Evolutionary conservation across 2,113 vertebrate genomes (phyloP).

Genomic region (Coregonus clupeaformis): DNA sequence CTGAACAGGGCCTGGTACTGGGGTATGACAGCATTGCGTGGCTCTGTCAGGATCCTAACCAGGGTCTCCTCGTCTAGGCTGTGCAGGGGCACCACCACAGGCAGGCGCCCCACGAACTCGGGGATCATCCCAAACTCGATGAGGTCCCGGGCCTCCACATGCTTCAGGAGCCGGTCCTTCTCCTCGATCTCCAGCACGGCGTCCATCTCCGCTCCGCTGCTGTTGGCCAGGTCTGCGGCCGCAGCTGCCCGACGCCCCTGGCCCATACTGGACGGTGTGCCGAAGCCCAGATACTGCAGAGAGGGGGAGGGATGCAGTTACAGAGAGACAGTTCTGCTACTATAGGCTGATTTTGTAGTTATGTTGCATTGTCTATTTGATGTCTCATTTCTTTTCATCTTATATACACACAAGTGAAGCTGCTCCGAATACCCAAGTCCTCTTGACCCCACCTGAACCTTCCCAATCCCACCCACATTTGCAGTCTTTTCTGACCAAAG

Average conservation of each 20-base stretch:
- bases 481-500: too few relatives aligned
- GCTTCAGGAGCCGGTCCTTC: conserved; percentile 82
- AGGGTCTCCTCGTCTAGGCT: conserved; percentile 87
- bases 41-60: conserved; percentile 85
- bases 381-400: too few relatives aligned
- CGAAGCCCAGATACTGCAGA: conserved; percentile 85
- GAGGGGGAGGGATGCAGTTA: not conserved
- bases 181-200: conserved; percentile 84
- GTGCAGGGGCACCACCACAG: conserved; percentile 87
- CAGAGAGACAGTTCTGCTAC: too few relatives aligned
- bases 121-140: conserved; percentile 93
- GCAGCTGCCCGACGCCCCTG: conserved; percentile 86
- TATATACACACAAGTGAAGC: too few relatives aligned
- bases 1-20: conserved; percentile 89
- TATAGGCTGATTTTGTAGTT: too few relatives aligned
- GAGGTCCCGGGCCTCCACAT: conserved; percentile 86
- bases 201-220: conserved; percentile 75
- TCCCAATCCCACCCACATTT: too few relatives aligned
- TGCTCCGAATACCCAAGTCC: too few relatives aligned
- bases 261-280: conserved; percentile 81
- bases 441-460: too few relatives aligned
- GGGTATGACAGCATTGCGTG: conserved; percentile 85
- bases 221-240: conserved; percentile 84
- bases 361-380: too few relatives aligned
- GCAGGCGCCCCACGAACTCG: conserved; percentile 87